Evolutionary conservation across 2,888 invertebrate genomes (phyloP).

Genomic region (Teleogryllus oceanicus): DNA sequence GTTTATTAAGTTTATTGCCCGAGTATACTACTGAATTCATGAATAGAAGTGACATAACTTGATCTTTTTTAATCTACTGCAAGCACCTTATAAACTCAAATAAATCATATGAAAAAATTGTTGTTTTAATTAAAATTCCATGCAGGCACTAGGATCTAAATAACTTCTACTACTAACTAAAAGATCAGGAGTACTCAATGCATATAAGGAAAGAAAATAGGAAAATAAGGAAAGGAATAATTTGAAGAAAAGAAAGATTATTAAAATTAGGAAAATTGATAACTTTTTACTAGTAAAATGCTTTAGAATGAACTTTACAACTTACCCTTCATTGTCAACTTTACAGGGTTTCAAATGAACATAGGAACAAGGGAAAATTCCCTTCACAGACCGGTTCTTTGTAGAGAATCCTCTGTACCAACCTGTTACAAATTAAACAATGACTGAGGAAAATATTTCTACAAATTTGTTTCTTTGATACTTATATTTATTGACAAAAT

Average conservation of each 20-base stretch:
- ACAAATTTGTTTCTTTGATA: background rate
- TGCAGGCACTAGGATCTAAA: too few relatives aligned
- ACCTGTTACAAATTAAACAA: conserved; percentile 47
- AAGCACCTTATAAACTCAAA: too few relatives aligned
- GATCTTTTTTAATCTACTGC: too few relatives aligned
- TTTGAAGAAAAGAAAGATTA: background rate
- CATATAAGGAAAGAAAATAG: background rate
- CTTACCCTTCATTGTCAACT: conserved; percentile 75
- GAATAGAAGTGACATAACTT: too few relatives aligned
- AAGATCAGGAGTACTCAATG: background rate
- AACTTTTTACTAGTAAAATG: background rate
- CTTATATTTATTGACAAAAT: too few relatives aligned
- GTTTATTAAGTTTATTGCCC: too few relatives aligned
- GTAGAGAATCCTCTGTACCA: conserved; percentile 88
- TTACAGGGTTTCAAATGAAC: conserved; percentile 72
- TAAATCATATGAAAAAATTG: too few relatives aligned
- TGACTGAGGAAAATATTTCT: background rate
- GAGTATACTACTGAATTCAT: too few relatives aligned
- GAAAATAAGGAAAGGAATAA: background rate
- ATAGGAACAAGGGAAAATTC: conserved; percentile 79
- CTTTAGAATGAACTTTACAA: background rate
- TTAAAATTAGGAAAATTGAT: background rate
- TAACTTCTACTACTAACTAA: too few relatives aligned
- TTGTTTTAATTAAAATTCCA: too few relatives aligned
- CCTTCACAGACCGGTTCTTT: conserved; percentile 63